Evolutionary conservation across 1,140 invertebrate species (phyloP).

Genomic region (Danaus plexippus): DNA sequence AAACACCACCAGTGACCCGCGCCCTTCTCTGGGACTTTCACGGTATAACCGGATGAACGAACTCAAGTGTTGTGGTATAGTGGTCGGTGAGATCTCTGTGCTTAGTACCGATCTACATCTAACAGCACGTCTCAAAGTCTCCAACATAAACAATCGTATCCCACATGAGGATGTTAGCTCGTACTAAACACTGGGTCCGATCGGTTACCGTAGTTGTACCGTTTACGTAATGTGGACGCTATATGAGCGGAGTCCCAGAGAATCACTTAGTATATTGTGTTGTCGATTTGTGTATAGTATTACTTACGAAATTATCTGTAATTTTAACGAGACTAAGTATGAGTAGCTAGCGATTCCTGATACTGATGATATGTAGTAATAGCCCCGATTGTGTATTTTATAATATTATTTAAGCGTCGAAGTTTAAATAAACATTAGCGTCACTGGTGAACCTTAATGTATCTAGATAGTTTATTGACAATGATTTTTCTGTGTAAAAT

Average conservation of each 20-base stretch:
- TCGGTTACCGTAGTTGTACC: conserved; percentile 50
- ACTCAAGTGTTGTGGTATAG: conserved; percentile 41
- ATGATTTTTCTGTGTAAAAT: conserved; percentile 62
- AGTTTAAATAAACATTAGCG: conserved; percentile 52
- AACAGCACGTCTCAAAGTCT: no score
- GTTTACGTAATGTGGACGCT: conserved; percentile 59
- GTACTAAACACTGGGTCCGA: conserved; percentile 48
- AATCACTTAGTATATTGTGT: conserved; percentile 63
- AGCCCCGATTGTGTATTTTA: conserved; percentile 62
- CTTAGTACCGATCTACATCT: not conserved
- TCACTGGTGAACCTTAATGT: conserved; percentile 59
- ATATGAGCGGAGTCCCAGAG: conserved; percentile 61
- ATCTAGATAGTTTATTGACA: conserved; percentile 67
- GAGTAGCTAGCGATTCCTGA: conserved; percentile 68
- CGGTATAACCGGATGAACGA: conserved; percentile 73
- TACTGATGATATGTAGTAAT: conserved; percentile 65
- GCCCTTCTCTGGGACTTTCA: conserved; percentile 83
- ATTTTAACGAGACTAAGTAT: conserved; percentile 68
- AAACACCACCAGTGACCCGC: conserved; percentile 92
- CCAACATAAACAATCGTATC: no score
- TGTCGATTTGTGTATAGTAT: conserved; percentile 71
- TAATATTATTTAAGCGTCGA: conserved; percentile 56
- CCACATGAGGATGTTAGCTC: conserved; percentile 11
- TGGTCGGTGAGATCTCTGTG: conserved; percentile 23
- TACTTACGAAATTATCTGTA: conserved; percentile 67